Percentiles rank a stretch among this genome's conserved stretches.
phyloP scores from a whole-genome alignment of 2,888 invertebrate genomes.

The Ashinkailepas kermadecensis region DNA sequence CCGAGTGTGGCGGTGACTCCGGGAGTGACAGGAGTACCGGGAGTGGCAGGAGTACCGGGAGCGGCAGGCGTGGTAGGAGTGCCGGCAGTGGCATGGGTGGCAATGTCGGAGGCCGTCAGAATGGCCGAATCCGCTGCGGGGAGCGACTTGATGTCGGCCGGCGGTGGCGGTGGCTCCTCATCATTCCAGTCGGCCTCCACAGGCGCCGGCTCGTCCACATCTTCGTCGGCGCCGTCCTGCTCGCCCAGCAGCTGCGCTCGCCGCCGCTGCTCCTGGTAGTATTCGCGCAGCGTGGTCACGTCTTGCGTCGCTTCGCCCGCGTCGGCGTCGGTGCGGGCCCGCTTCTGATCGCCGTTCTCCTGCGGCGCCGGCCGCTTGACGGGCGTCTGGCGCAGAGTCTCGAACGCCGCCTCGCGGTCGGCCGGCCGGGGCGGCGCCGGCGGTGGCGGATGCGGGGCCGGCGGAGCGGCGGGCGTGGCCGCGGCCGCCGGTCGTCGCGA shows the following conservation, averaged over 20 bases:
- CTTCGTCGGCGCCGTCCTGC: background rate
- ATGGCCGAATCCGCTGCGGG: too few relatives aligned
- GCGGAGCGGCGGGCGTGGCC: background rate
- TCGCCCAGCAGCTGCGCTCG: background rate
- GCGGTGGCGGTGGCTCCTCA: background rate
- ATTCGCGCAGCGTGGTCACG: background rate
- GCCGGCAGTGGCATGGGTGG: background rate
- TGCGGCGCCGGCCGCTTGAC: background rate
- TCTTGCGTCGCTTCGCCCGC: background rate
- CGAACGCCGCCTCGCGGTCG: background rate
- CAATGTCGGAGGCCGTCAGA: background rate
- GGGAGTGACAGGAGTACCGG: too few relatives aligned
- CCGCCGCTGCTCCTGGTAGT: conserved; percentile 3
- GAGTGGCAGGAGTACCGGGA: background rate
- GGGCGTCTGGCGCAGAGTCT: conserved; percentile 1
- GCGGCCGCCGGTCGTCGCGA: background rate
- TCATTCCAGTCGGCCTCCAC: background rate
- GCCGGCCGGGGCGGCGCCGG: background rate
- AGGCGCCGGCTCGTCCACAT: background rate
- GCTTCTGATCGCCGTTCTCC: background rate
- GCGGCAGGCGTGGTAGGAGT: background rate
- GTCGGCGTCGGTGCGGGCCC: background rate
- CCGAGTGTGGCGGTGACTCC: background rate
- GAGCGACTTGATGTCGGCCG: too few relatives aligned
- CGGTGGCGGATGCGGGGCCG: background rate